A percentile compares a stretch with the other conserved stretches of the same genome.
phyloP scores from a whole-genome alignment of 2,797 vertebrate genomes.

The Syncerus caffer region DNA sequence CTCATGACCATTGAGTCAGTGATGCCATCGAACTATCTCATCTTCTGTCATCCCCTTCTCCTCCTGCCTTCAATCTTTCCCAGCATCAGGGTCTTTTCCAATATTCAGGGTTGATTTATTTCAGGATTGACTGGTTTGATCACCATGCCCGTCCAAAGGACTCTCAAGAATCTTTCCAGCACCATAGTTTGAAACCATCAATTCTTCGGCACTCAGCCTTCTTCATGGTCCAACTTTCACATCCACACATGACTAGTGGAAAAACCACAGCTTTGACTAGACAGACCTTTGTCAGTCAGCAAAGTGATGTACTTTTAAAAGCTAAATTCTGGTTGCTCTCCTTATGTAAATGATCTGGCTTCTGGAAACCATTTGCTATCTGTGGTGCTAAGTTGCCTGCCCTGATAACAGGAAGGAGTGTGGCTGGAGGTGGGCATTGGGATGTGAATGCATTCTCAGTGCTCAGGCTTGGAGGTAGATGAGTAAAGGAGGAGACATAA shows the following conservation, averaged over 20 bases:
- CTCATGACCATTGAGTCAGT: background rate
- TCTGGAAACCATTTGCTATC: accelerated
- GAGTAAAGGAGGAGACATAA: background rate
- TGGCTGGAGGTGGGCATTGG: accelerated
- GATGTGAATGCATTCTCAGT: accelerated
- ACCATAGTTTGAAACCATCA: background rate
- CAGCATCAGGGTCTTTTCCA: background rate
- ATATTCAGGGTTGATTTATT: background rate
- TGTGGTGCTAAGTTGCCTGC: background rate
- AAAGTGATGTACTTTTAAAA: background rate
- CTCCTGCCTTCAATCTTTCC: background rate
- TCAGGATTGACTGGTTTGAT: background rate
- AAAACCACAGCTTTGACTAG: background rate
- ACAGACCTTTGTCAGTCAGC: background rate
- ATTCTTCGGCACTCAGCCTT: background rate
- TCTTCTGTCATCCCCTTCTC: background rate
- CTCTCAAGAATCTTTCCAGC: background rate
- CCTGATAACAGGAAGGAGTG: accelerated
- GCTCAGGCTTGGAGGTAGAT: background rate
- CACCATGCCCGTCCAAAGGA: background rate
- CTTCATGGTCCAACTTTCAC: background rate
- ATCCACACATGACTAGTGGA: background rate
- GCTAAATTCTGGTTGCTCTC: background rate
- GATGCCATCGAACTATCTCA: background rate
- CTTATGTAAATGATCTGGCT: background rate